These are phyloP conservation scores for Kradibia gibbosae DNA, from an alignment of 1,140 invertebrate species.

Conservation along the genomic window DNA sequence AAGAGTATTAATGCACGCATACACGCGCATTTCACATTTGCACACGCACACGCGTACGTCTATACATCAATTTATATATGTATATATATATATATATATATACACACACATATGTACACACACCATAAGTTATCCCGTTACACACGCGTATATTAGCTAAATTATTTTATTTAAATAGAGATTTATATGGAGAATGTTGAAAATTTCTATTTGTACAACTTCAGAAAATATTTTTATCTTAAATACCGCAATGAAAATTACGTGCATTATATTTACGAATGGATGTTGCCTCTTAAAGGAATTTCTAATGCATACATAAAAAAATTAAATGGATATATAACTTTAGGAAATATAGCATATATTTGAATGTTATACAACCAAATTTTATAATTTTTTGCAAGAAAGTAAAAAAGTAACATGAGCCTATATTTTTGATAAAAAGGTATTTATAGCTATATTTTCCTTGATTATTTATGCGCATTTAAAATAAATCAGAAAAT, in stretches of 20 bases:
- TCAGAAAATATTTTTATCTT: neutral
- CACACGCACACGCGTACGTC: too few species aligned
- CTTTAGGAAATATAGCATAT: neutral
- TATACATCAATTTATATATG: too few species aligned
- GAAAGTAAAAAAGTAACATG: neutral
- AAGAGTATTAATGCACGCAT: too few species aligned
- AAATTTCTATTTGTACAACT: neutral
- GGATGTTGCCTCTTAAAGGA: neutral
- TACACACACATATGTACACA: too few species aligned
- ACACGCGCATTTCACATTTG: too few species aligned
- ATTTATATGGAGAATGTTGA: neutral
- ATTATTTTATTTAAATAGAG: too few species aligned
- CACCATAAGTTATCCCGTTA: too few species aligned
- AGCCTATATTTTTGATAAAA: neutral
- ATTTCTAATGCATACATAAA: neutral
- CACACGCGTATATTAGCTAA: too few species aligned
- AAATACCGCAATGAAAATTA: neutral
- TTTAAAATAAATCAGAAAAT: neutral
- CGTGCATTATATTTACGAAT: neutral
- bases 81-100: too few species aligned
- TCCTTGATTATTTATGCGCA: neutral
- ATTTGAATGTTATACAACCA: neutral
- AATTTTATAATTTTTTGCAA: neutral
- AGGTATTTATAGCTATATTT: neutral
- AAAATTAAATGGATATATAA: neutral